Evolutionary conservation across 2,888 invertebrate genomes (phyloP).

Genomic region (Drosophila anomelani): DNA sequence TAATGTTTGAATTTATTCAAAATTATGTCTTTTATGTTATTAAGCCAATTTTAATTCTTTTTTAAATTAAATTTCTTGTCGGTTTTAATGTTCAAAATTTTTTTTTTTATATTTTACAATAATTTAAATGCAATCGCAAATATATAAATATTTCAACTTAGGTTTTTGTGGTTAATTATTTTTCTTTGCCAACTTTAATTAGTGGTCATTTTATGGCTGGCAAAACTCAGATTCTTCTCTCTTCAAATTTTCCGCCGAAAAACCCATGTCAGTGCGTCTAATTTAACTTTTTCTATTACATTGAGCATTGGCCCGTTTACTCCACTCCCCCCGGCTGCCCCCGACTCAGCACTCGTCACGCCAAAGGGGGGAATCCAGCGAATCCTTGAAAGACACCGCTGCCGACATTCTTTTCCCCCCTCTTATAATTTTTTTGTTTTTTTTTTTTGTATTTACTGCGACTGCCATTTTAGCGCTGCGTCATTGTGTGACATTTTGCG

Average conservation of each 20-base stretch:
- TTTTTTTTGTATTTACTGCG: constrained; percentile 37
- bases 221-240: background rate
- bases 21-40: no score
- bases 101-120: no score
- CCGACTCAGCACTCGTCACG: constrained; percentile 65
- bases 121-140: no score
- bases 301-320: constrained; percentile 59
- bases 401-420: constrained; percentile 46
- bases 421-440: constrained; percentile 7
- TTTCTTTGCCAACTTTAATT: background rate
- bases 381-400: constrained; percentile 64
- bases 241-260: background rate
- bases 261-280: constrained; percentile 69
- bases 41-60: no score
- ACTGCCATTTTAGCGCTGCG: constrained; percentile 71
- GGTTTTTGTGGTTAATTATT: background rate
- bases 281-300: constrained; percentile 80
- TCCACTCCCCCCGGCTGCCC: constrained; percentile 15
- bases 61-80: no score
- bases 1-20: no score
- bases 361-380: constrained; percentile 22
- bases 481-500: constrained; percentile 76
- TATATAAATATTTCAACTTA: background rate
- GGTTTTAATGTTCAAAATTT: no score
- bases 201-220: background rate